Conservation (phyloP, 2,113 vertebrate species). For the Nyctereutes procyonoides region DNA sequence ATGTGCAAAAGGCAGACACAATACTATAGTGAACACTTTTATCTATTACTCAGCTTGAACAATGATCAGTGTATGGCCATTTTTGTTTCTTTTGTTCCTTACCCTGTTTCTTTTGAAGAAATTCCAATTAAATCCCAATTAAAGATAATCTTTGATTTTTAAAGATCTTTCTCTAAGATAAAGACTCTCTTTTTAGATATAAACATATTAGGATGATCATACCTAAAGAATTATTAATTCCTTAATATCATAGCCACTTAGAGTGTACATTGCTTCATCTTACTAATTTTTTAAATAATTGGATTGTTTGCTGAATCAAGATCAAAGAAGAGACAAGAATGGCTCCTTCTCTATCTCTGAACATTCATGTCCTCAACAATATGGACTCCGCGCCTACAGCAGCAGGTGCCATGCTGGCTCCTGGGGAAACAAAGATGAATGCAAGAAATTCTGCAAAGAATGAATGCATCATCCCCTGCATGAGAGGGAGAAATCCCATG, state of each 20-base stretch:
- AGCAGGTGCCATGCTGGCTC: neutral
- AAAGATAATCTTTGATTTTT: neutral
- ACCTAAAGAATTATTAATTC: slow-evolving; percentile 4
- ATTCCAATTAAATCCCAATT: neutral
- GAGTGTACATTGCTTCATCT: slow-evolving; percentile 4
- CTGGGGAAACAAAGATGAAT: neutral
- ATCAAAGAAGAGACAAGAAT: neutral
- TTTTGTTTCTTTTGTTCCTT: neutral
- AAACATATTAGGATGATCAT: neutral
- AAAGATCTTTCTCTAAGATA: neutral
- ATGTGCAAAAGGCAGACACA: neutral
- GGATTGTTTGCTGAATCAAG: neutral
- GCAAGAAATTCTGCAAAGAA: neutral
- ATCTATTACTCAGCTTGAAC: neutral
- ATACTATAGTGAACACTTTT: neutral
- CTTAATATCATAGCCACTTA: neutral
- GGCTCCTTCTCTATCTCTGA: neutral
- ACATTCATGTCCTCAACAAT: neutral
- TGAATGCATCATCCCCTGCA: neutral
- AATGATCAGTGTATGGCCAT: neutral
- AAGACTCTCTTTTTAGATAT: neutral
- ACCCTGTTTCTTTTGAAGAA: slow-evolving; percentile 37
- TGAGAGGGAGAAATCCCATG: neutral
- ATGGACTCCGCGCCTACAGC: neutral
- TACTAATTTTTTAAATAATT: neutral